Evolutionary conservation across 2,113 vertebrate genomes (phyloP).

Genomic region (Lota lota): DNA sequence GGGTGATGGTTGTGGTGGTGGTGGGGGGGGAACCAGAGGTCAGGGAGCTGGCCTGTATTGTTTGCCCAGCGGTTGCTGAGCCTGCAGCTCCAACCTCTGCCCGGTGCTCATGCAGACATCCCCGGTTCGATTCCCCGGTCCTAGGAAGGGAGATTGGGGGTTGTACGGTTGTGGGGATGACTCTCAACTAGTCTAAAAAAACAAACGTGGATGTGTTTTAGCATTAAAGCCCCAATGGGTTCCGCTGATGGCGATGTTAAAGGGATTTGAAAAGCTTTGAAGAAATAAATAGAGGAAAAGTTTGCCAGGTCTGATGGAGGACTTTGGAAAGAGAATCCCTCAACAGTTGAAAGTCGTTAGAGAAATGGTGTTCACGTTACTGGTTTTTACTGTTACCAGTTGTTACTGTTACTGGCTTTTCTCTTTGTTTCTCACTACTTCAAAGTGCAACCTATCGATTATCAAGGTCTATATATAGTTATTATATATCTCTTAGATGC

Average conservation of each 20-base stretch:
- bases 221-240: too few species aligned
- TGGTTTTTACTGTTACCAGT: too few species aligned
- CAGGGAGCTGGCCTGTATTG: constrained; percentile 71
- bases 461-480: too few species aligned
- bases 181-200: too few species aligned
- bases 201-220: too few species aligned
- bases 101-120: constrained; percentile 34
- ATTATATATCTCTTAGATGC: too few species aligned
- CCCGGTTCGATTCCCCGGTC: constrained; percentile 19
- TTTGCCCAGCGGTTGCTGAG: constrained; percentile 35
- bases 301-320: constrained; percentile 11
- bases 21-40: constrained; percentile 46
- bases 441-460: too few species aligned
- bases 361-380: background rate
- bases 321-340: constrained; percentile 1
- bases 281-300: background rate
- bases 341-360: background rate
- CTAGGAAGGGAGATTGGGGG: background rate
- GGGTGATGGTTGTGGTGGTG: constrained; percentile 8
- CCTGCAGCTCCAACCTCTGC: background rate
- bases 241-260: background rate
- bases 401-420: too few species aligned
- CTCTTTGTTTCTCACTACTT: too few species aligned
- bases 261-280: constrained; percentile 15
- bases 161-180: too few species aligned